These are phyloP conservation scores for Chaunax sp. DNA, from an alignment of 2,797 vertebrate species.

Conservation along the genomic window DNA sequence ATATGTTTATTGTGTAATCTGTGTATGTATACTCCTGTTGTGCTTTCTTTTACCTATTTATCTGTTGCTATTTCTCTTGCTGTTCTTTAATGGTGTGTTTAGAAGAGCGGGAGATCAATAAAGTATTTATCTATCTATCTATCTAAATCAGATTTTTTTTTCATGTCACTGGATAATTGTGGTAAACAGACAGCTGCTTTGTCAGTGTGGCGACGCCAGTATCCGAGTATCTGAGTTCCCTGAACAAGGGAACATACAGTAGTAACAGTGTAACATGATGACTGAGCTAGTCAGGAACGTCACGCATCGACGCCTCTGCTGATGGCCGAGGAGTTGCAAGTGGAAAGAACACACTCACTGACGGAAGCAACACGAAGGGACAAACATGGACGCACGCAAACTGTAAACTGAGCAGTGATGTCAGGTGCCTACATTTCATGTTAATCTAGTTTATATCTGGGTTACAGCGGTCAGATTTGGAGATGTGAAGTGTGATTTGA, in stretches of 20 bases:
- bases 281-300: slow-evolving; percentile 6
- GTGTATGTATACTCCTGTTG: no score
- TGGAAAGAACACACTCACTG: neutral
- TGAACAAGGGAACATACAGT: slow-evolving; percentile 11
- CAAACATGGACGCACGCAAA: neutral
- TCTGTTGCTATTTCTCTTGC: no score
- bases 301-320: slow-evolving; percentile 33
- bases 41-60: no score
- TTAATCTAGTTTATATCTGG: neutral
- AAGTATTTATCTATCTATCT: no score
- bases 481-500: neutral
- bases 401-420: neutral
- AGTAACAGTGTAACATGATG: slow-evolving; percentile 48
- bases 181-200: neutral
- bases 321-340: slow-evolving; percentile 24
- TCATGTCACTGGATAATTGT: no score
- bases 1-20: no score
- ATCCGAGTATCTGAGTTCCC: neutral
- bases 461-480: neutral
- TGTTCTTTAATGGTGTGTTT: no score
- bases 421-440: neutral
- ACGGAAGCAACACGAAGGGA: neutral
- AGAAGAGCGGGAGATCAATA: no score
- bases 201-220: neutral
- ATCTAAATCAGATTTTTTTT: no score